Conservation (phyloP, 2,797 vertebrate species). For the Tolypeutes matacus region DNA sequence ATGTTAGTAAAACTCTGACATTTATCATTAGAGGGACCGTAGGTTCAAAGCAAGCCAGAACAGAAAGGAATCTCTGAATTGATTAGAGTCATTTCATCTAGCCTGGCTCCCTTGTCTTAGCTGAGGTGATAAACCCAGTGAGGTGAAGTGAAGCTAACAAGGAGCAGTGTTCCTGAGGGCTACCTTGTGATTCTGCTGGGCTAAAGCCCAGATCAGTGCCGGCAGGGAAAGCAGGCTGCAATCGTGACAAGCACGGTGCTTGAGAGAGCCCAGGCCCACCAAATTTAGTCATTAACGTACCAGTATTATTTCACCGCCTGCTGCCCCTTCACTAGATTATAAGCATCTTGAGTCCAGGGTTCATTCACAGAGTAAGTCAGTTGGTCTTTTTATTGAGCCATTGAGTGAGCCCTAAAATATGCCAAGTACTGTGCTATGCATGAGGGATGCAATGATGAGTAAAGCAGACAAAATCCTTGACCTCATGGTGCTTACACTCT, state of each 20-base stretch:
- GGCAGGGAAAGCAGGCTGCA: background rate
- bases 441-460: background rate
- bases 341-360: conserved; percentile 5
- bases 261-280: background rate
- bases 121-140: fast-evolving
- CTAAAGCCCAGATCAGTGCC: background rate
- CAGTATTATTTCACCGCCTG: background rate
- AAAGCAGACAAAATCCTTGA: background rate
- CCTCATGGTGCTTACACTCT: background rate
- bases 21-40: background rate
- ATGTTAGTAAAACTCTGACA: background rate
- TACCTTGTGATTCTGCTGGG: background rate
- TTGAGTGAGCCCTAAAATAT: background rate
- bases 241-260: fast-evolving
- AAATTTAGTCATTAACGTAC: background rate
- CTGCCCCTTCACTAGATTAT: background rate
- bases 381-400: background rate
- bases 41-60: background rate
- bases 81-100: background rate
- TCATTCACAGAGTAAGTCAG: background rate
- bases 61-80: background rate
- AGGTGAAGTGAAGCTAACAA: background rate
- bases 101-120: background rate
- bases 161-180: background rate
- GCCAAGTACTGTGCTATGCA: background rate